A percentile compares a stretch with the other conserved stretches of the same genome.
Conservation (phyloP, 2,888 invertebrate species). For the Cataglyphis rosenhaueri region DNA sequence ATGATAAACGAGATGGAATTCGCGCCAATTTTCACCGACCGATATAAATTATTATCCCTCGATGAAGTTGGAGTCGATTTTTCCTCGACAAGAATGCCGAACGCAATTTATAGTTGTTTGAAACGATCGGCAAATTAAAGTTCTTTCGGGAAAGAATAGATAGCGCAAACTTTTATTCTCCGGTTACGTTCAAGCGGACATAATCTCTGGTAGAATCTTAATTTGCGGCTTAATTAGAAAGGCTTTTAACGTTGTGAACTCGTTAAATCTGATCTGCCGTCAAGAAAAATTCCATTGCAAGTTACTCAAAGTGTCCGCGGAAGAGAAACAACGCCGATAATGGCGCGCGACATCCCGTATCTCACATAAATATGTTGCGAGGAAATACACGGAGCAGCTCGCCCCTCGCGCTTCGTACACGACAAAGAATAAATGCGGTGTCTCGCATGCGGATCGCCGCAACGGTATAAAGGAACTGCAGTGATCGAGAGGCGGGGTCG, state of each 20-base stretch:
- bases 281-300: constrained; percentile 4
- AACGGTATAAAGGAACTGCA: background rate
- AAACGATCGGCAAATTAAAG: constrained; percentile 42
- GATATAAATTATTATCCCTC: constrained; percentile 42
- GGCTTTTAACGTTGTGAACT: constrained; percentile 34
- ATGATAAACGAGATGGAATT: constrained; percentile 47
- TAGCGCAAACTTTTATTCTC: constrained; percentile 29
- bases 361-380: constrained; percentile 12
- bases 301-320: background rate
- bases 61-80: constrained; percentile 48
- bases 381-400: background rate
- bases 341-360: background rate
- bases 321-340: background rate
- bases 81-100: constrained; percentile 17
- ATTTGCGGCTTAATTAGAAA: constrained; percentile 41
- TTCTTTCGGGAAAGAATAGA: constrained; percentile 23
- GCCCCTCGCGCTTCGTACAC: background rate
- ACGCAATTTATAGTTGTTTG: constrained; percentile 38
- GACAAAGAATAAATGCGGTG: background rate
- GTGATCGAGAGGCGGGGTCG: background rate
- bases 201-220: constrained; percentile 31
- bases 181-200: constrained; percentile 28
- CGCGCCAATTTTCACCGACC: constrained; percentile 23
- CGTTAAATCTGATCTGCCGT: constrained; percentile 10
- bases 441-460: constrained; percentile 20